These are phyloP conservation scores for Oriolus oriolus DNA, from an alignment of 2,113 vertebrate genomes.

Conservation along the genomic window DNA sequence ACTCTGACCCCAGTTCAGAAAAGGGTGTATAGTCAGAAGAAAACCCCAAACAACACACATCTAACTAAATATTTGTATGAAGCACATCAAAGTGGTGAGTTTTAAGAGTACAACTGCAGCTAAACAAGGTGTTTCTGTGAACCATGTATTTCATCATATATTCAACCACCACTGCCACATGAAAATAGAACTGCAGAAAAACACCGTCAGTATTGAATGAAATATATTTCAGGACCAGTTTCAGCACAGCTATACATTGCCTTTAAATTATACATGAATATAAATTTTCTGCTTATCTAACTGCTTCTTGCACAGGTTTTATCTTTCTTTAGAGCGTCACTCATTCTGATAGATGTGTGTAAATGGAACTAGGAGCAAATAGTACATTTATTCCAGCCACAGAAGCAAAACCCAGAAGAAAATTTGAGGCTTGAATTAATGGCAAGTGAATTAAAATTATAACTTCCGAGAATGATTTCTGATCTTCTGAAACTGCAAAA, in stretches of 20 bases:
- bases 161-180: not conserved
- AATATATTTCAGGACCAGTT: not conserved
- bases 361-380: not conserved
- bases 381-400: not conserved
- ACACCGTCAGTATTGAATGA: not conserved
- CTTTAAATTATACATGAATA: not conserved
- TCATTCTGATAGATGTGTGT: not conserved
- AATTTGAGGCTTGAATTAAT: not conserved
- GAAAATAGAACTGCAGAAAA: not conserved
- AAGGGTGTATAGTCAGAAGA: not conserved
- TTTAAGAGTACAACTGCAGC: not conserved
- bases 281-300: not conserved
- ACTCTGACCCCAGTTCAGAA: not conserved
- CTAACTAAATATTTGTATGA: not conserved
- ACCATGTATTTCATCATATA: not conserved
- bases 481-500: not conserved
- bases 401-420: not conserved
- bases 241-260: not conserved
- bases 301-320: not conserved
- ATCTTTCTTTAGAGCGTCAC: not conserved
- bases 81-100: not conserved
- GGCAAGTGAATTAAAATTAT: not conserved
- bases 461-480: not conserved
- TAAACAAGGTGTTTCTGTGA: not conserved
- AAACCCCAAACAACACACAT: not conserved